These are phyloP conservation scores for Eleginops maclovinus DNA, from an alignment of 2,113 vertebrate species.

Conservation along the genomic window DNA sequence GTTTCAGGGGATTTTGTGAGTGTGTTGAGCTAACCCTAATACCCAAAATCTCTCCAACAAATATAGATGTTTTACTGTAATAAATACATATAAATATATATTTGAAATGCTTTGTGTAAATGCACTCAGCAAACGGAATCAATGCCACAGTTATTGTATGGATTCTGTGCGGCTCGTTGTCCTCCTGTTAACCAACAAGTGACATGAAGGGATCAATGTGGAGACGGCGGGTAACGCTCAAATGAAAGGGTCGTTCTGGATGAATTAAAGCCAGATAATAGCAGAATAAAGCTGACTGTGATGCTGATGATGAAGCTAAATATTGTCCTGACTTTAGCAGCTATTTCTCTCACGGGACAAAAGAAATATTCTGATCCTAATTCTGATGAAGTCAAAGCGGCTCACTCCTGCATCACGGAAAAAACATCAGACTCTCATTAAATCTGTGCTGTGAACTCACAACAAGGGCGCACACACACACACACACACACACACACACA, in stretches of 20 bases:
- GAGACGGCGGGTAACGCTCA: constrained; percentile 23
- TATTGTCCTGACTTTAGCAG: too few relatives aligned
- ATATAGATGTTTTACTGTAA: too few relatives aligned
- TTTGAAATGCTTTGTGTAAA: too few relatives aligned
- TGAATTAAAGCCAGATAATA: neutral
- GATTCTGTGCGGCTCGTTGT: constrained; percentile 9
- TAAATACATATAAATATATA: too few relatives aligned
- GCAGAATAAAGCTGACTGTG: neutral
- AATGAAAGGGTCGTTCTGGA: constrained; percentile 23
- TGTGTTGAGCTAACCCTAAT: too few relatives aligned
- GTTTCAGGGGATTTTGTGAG: too few relatives aligned
- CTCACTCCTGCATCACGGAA: constrained; percentile 48
- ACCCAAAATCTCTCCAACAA: too few relatives aligned
- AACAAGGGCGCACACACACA: constrained; percentile 4
- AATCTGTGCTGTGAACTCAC: constrained; percentile 38
- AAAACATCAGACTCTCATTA: constrained; percentile 47
- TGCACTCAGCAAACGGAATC: constrained; percentile 31
- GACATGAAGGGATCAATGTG: constrained; percentile 41
- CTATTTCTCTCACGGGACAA: too few relatives aligned
- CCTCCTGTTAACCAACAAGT: constrained; percentile 18
- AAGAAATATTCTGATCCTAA: too few relatives aligned
- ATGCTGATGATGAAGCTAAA: neutral
- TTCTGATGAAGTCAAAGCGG: constrained; percentile 7
- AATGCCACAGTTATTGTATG: constrained; percentile 30
- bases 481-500: constrained; percentile 4